These are phyloP conservation scores for Leptoclinus maculatus DNA, from an alignment of 2,797 vertebrate genomes.

Conservation along the genomic window DNA sequence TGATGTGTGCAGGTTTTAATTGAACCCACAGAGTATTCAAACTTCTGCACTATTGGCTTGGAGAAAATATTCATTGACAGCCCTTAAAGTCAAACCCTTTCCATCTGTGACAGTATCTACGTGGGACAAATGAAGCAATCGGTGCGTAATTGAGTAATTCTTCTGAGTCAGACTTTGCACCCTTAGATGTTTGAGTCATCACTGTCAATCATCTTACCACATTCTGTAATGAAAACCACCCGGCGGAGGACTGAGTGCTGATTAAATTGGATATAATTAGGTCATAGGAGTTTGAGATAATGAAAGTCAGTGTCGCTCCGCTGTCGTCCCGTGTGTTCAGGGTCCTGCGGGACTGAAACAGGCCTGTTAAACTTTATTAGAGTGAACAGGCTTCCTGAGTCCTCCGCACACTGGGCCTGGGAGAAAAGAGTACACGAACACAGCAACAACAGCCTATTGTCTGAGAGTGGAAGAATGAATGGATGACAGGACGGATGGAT, in stretches of 20 bases:
- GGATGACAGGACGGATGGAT: conserved; percentile 39
- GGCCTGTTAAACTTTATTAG: conserved; percentile 78
- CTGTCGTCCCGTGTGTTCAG: conserved; percentile 52
- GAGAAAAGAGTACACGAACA: conserved; percentile 66
- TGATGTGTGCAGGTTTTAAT: conserved; percentile 24
- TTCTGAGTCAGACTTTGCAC: conserved; percentile 62
- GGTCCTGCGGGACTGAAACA: conserved; percentile 61
- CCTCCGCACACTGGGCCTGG: conserved; percentile 53
- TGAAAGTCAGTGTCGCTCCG: conserved; percentile 68
- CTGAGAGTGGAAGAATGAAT: conserved; percentile 47
- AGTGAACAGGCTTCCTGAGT: conserved; percentile 66
- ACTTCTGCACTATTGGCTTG: neutral
- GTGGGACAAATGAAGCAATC: conserved; percentile 64
- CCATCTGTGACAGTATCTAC: conserved; percentile 50
- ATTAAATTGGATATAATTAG: conserved; percentile 75
- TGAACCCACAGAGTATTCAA: conserved; percentile 8
- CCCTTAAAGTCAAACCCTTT: conserved; percentile 49
- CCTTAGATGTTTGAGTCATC: conserved; percentile 63
- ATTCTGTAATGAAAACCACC: conserved; percentile 64
- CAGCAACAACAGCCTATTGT: conserved; percentile 77
- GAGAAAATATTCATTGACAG: conserved; percentile 37
- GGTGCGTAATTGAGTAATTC: conserved; percentile 63
- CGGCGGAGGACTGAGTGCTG: conserved; percentile 47
- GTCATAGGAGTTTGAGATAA: conserved; percentile 76
- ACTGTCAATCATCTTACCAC: conserved; percentile 62